phyloP scores from a whole-genome alignment of 2,888 invertebrate species.

The Calameuta pallipes region DNA sequence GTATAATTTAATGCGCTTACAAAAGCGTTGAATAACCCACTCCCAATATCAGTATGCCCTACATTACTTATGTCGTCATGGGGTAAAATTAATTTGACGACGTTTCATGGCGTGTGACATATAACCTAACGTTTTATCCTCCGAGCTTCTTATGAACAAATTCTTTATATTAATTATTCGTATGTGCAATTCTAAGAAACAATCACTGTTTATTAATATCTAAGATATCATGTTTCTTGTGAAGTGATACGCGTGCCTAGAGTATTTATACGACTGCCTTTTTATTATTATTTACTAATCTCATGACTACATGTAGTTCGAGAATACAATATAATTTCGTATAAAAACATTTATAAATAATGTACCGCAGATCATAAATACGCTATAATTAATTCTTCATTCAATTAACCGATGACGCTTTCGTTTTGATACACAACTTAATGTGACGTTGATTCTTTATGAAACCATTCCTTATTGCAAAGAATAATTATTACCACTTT shows the following conservation, averaged over 20 bases:
- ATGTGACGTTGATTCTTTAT: neutral
- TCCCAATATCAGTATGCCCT: neutral
- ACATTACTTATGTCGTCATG: conserved; percentile 3
- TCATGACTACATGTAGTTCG: neutral
- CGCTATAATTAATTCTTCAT: neutral
- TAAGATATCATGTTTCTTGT: neutral
- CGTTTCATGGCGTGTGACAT: conserved; percentile 41
- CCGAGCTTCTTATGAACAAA: neutral
- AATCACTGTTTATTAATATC: neutral
- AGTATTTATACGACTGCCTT: neutral
- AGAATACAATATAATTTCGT: conserved; percentile 1
- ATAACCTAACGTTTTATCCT: conserved; percentile 44
- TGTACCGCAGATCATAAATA: neutral
- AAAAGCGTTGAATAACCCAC: conserved; percentile 14
- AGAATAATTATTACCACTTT: neutral
- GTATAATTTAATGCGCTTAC: conserved; percentile 22
- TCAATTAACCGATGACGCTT: neutral
- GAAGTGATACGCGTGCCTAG: conserved; percentile 6
- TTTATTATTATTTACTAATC: conserved; percentile 1
- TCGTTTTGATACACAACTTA: neutral
- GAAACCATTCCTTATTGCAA: neutral
- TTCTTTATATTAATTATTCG: neutral
- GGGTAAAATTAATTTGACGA: conserved; percentile 14
- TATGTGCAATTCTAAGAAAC: neutral
- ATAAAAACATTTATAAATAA: neutral